Evolutionary conservation across 2,888 invertebrate genomes (phyloP), one percentile per base, ranked within the genome.

Genomic region (Lathronympha strigana): DNA sequence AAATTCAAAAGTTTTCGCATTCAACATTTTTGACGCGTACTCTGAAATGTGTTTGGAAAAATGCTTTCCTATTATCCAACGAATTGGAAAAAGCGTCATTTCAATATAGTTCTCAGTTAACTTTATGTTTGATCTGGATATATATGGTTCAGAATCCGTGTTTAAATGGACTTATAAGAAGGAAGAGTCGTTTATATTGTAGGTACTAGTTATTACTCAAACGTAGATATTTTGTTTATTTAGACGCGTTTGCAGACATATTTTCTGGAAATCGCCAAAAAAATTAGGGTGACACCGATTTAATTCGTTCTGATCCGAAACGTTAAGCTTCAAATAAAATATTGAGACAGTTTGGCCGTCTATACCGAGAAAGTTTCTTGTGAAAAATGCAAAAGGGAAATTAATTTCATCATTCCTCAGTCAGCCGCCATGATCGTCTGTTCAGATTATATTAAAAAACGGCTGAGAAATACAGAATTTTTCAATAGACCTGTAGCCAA

Each of bases 301-400:
- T n/a, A n/a, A n/a, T n/a, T n/a, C n/a, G n/a, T n/a, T n/a, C n/a
- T n/a, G n/a, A n/a, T n/a, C n/a, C n/a, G 6, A 28, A 28, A 28
- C 28, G 40, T 40, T 15, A n/a, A n/a, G n/a, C n/a, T n/a, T n/a
- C 15, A 21, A 45, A 25, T 19, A 8, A 2, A 47, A 40, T 40
- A 40, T 40, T 40, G 17, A 40, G 17, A n/a, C n/a, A n/a, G n/a
- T n/a, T n/a, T n/a, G n/a, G n/a, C n/a, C 31, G 57, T 19, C 40
- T 43, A 13, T 31, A 40, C 40, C 33, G 50, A 51, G 55, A 63
- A 63, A 63, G 57, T 57, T 62, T 36, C 33, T 19, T 17, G 50
- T 57, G 57, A 63, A 63, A 63, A 63, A 63, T 43, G 63, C 50
- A 58, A 63, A 63, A 63, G 33, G 63, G 57, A 63, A 63, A 63